Evolutionary conservation across 1,140 invertebrate species (phyloP).

Genomic region (Drosophila ambigua): DNA sequence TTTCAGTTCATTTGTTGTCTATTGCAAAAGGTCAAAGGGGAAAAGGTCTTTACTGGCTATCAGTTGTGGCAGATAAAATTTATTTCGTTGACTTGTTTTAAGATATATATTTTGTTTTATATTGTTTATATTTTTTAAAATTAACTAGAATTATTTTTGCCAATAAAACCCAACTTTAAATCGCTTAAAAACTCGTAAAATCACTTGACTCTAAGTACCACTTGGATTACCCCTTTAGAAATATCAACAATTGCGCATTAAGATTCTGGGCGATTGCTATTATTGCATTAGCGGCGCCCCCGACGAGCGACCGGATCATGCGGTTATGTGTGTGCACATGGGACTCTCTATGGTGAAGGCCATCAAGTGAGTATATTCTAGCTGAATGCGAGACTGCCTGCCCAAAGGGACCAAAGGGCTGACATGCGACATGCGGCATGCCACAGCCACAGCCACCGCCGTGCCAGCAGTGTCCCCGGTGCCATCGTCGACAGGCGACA

Average conservation of each 20-base stretch:
- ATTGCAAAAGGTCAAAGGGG: neutral
- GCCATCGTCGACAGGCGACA: slow-evolving; percentile 13
- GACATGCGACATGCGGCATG: too few relatives aligned
- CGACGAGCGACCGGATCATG: slow-evolving; percentile 94
- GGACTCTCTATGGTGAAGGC: slow-evolving; percentile 98
- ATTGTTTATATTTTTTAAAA: too few relatives aligned
- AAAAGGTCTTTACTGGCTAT: neutral
- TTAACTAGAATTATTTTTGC: too few relatives aligned
- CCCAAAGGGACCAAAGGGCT: slow-evolving; percentile 1
- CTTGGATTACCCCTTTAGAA: slow-evolving; percentile 85
- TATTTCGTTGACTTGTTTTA: too few relatives aligned
- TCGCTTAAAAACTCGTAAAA: too few relatives aligned
- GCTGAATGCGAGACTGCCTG: neutral
- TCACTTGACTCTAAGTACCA: slow-evolving; percentile 14
- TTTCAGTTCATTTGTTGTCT: slow-evolving; percentile 57
- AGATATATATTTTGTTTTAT: too few relatives aligned
- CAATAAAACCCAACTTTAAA: too few relatives aligned
- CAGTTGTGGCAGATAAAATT: too few relatives aligned
- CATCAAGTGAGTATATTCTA: slow-evolving; percentile 90
- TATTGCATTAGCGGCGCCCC: slow-evolving; percentile 97
- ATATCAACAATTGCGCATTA: slow-evolving; percentile 97
- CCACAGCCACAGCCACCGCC: neutral
- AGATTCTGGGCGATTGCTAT: slow-evolving; percentile 98
- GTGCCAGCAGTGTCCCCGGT: neutral
- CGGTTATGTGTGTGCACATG: slow-evolving; percentile 97